A percentile compares a stretch with the other conserved stretches of the same genome.
Evolutionary conservation across 2,888 invertebrate genomes (phyloP).

Genomic region (Callimorpha dominula): DNA sequence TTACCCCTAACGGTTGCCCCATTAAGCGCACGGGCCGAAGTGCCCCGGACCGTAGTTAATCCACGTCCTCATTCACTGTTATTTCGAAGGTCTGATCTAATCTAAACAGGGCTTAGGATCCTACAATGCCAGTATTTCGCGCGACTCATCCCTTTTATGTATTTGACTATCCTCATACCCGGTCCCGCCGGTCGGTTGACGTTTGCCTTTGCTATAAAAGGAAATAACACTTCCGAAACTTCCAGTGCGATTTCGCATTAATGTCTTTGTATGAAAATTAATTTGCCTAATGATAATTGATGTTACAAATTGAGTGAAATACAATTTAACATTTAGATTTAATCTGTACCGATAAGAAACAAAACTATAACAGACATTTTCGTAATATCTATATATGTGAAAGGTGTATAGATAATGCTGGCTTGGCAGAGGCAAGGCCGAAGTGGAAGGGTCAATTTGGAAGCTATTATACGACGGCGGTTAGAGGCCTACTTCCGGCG

Average conservation of each 20-base stretch:
- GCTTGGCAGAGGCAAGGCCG: constrained; percentile 64
- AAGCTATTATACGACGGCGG: constrained; percentile 84
- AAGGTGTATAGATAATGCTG: constrained; percentile 60
- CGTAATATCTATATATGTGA: constrained; percentile 1
- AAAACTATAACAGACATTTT: not conserved
- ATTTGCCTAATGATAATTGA: constrained; percentile 60
- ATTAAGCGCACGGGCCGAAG: constrained; percentile 85
- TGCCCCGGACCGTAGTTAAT: constrained; percentile 86
- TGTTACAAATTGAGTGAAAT: constrained; percentile 51
- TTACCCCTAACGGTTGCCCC: constrained; percentile 83
- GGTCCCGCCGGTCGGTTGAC: constrained; percentile 71
- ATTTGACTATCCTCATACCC: constrained; percentile 80
- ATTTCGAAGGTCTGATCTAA: constrained; percentile 87
- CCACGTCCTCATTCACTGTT: constrained; percentile 87
- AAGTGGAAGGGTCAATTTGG: constrained; percentile 83
- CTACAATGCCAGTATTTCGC: constrained; percentile 84
- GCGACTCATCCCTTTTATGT: constrained; percentile 85
- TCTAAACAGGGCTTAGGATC: constrained; percentile 86
- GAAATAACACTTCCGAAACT: constrained; percentile 82
- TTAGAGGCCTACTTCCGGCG: constrained; percentile 85
- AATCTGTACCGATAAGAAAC: constrained; percentile 7
- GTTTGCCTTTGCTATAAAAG: constrained; percentile 79
- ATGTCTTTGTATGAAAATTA: constrained; percentile 73
- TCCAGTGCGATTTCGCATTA: constrained; percentile 74
- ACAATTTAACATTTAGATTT: not conserved